Evolutionary conservation across 1,140 invertebrate genomes (phyloP).

Genomic region (Trichomalopsis sarcophagae): DNA sequence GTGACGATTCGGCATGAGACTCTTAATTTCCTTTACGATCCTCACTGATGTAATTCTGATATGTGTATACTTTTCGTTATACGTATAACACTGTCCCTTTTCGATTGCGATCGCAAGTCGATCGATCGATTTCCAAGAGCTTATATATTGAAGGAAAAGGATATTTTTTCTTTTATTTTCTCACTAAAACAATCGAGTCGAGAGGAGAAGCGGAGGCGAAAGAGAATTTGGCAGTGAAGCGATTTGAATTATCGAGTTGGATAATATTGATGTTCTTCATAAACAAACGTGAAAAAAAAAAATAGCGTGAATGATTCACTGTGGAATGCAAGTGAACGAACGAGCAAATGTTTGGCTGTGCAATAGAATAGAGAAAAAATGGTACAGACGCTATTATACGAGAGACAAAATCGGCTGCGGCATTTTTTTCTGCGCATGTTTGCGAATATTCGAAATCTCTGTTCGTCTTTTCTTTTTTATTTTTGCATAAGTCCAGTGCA

Average conservation of each 20-base stretch:
- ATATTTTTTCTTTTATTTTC: neutral
- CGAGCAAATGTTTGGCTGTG: slow-evolving; percentile 74
- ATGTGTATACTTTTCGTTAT: neutral
- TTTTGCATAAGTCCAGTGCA: neutral
- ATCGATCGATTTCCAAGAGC: neutral
- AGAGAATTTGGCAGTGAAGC: neutral
- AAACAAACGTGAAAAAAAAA: slow-evolving; percentile 20
- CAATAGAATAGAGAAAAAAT: slow-evolving; percentile 70
- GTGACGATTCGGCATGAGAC: neutral
- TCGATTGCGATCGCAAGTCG: neutral
- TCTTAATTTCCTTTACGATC: neutral
- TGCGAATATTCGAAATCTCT: neutral
- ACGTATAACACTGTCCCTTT: too few relatives aligned
- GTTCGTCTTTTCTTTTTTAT: neutral
- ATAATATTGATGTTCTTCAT: slow-evolving; percentile 37
- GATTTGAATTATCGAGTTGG: slow-evolving; percentile 18
- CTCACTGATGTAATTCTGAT: neutral
- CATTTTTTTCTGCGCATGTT: slow-evolving; percentile 47
- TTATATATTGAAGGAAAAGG: neutral
- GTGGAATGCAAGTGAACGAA: slow-evolving; percentile 60
- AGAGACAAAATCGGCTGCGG: slow-evolving; percentile 52
- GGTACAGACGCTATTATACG: slow-evolving; percentile 58
- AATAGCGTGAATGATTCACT: slow-evolving; percentile 4
- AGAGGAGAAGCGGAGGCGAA: neutral
- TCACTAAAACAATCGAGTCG: neutral